Evolutionary conservation across 2,113 vertebrate genomes (phyloP), one percentile per base, ranked within the genome.

Genomic region (Tylochromis polylepis): DNA sequence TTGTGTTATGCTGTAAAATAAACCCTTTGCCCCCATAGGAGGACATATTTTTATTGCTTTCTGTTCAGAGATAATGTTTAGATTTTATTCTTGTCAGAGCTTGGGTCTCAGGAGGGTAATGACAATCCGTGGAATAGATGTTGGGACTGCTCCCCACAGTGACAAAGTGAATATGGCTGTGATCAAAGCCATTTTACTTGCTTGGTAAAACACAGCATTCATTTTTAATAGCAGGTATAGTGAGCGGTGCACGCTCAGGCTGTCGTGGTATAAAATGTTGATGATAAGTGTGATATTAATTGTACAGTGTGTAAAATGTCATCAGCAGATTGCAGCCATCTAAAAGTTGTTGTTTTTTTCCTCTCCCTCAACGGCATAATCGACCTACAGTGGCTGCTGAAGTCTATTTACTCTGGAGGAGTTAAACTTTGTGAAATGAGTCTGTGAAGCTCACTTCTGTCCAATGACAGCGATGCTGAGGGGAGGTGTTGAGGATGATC

Each of bases 61-160:
- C 65, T 43, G 65, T 70, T 70, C 65, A 6, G 8, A 70, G 36
- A 24, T 70, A 24, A 70, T 70, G 12, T 43, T 70, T 43, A 43
- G 43, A 43, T 70, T 43, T 38, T 70, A 70, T 70, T 43, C 65
- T 70, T 70, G 36, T 70, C 65, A 70, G 36, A 70, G 65, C n/a
- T 10, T 43, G 36, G n/a, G 8, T 70, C 65, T 43, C 38, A 24
- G 65, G 38, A 70, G 38, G n/a, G 36, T 16, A 77, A 77, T 77
- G 72, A 20, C 24, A 77, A 51, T 77, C 16, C 0, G 27, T 5
- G 70, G 70, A 77, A 51, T 20, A 31, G 24, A 51, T 77, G 41
- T 49, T 75, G 14, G 49, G 67, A 49, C 22, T 49, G 22, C 43
- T 75, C 41, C 24, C 67, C 41, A 75, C 15, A 29, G 41, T 49